These are phyloP conservation scores for Drosophila trapezifrons DNA, from an alignment of 1,140 invertebrate genomes.

Conservation along the genomic window DNA sequence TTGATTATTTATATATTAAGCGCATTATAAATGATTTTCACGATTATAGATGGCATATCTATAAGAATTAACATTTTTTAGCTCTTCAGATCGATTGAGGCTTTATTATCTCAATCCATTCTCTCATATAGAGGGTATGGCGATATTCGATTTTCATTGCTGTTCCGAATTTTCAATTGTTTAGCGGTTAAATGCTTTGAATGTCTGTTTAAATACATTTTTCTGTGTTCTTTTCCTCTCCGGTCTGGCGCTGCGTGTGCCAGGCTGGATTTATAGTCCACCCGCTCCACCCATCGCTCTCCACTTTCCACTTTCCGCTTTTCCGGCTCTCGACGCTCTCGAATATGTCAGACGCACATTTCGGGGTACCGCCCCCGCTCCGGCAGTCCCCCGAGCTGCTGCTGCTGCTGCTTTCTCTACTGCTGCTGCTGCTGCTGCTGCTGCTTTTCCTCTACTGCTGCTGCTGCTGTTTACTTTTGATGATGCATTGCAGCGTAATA, in stretches of 20 bases:
- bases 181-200: constrained; percentile 70
- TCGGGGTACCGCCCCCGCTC: constrained; percentile 14
- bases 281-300: constrained; percentile 19
- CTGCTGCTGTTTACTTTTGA: constrained; percentile 69
- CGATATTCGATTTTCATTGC: constrained; percentile 6
- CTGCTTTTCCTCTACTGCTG: too few species aligned
- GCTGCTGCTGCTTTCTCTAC: constrained; percentile 31
- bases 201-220: constrained; percentile 51
- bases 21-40: too few species aligned
- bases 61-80: too few species aligned
- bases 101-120: too few species aligned
- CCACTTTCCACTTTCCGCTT: constrained; percentile 16
- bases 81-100: not conserved
- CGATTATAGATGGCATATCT: too few species aligned
- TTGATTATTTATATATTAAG: too few species aligned
- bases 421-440: constrained; percentile 27
- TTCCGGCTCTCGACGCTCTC: constrained; percentile 32
- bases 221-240: not conserved
- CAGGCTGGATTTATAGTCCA: constrained; percentile 40
- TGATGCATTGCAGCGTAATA: constrained; percentile 80
- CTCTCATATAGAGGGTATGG: constrained; percentile 5
- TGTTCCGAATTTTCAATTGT: constrained; percentile 61
- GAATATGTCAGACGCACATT: constrained; percentile 68
- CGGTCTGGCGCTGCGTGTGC: constrained; percentile 33
- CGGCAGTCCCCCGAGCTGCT: constrained; percentile 31